Percentiles rank a stretch among this genome's conserved stretches.
phyloP scores from a whole-genome alignment of 2,113 vertebrate species.

The Progne subis region DNA sequence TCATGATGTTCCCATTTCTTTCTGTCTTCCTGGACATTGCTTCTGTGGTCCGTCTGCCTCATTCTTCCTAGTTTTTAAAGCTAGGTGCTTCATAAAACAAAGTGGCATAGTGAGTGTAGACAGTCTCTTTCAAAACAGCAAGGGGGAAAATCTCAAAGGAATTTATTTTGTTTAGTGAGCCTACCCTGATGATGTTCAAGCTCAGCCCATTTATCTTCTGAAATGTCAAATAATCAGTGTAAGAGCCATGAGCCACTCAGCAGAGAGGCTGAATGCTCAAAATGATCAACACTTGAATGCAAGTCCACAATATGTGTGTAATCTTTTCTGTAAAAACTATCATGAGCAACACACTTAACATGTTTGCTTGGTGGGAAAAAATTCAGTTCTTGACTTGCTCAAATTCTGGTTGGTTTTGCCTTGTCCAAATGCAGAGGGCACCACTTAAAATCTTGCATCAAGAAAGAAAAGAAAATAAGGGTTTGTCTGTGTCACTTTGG shows the following conservation, averaged over 20 bases:
- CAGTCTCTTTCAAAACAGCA: background rate
- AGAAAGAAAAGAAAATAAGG: background rate
- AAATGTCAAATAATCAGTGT: background rate
- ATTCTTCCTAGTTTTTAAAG: background rate
- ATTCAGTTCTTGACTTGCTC: background rate
- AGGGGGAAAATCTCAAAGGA: background rate
- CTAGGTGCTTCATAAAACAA: background rate
- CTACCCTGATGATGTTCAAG: background rate
- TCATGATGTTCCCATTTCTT: background rate
- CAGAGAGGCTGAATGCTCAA: background rate
- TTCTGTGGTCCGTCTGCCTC: background rate
- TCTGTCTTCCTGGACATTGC: background rate
- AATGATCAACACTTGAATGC: background rate
- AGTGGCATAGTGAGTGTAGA: background rate
- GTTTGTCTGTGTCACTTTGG: background rate
- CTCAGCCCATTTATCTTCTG: background rate
- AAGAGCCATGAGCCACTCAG: background rate
- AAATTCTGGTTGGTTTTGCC: background rate
- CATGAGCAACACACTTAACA: background rate
- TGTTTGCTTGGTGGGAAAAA: background rate
- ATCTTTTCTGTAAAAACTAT: background rate
- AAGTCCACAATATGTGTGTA: background rate
- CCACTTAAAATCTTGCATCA: background rate
- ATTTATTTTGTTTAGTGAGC: background rate
- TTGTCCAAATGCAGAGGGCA: background rate